These are phyloP conservation scores for Melanotaenia maccullochi DNA, from an alignment of 2,797 vertebrate genomes.

Conservation along the genomic window DNA sequence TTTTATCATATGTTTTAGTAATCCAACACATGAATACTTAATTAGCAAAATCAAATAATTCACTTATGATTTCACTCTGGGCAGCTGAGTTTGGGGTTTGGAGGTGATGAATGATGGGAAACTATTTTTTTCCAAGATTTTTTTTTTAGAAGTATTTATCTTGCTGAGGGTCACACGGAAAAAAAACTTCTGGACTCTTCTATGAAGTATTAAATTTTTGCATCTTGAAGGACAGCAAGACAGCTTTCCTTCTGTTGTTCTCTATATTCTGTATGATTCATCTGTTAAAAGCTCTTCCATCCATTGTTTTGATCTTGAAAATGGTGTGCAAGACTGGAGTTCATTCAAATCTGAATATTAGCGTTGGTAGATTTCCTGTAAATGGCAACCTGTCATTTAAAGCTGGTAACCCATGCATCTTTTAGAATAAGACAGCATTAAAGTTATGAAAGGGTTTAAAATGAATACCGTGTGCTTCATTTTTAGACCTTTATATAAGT, in stretches of 20 bases:
- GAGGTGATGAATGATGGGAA: not conserved
- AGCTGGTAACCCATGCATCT: not conserved
- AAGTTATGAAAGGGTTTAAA: conserved; percentile 25
- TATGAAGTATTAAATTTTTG: not conserved
- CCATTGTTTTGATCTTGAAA: conserved; percentile 32
- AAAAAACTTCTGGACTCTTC: not conserved
- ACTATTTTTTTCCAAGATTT: not conserved
- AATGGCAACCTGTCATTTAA: conserved; percentile 35
- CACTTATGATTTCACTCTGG: not conserved
- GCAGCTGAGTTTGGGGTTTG: conserved; percentile 1
- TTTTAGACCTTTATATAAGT: conserved; percentile 38
- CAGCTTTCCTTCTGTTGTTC: conserved; percentile 26
- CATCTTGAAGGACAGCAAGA: not conserved
- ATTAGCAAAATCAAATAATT: not conserved
- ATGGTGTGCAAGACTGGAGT: conserved; percentile 17
- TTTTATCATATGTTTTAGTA: not conserved
- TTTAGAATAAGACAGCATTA: conserved; percentile 23
- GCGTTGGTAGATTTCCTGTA: conserved; percentile 22
- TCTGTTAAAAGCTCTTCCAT: conserved; percentile 38
- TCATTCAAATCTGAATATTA: conserved; percentile 20
- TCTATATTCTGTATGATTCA: conserved; percentile 39
- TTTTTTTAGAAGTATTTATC: not conserved
- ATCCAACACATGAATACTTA: not conserved
- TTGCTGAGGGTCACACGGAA: not conserved
- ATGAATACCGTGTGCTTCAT: conserved; percentile 29